Conservation (phyloP, 2,113 vertebrate species). For the Crypturellus undulatus region DNA sequence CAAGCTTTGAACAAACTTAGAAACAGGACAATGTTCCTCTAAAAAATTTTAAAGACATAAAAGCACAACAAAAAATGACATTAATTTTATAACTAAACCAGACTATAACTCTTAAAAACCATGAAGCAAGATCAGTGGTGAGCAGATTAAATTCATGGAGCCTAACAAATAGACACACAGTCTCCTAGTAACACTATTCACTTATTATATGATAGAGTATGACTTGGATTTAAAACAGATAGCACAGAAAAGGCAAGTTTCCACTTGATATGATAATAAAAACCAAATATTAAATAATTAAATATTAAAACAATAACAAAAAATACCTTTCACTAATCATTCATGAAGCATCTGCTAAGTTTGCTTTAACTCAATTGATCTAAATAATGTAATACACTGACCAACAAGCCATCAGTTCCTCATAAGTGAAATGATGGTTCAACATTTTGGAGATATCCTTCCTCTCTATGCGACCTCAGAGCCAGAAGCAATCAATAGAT, state of each 20-base stretch:
- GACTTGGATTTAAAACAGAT: not conserved
- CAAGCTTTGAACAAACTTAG: not conserved
- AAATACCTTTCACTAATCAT: not conserved
- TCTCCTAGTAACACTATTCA: not conserved
- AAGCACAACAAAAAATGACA: rapidly evolving
- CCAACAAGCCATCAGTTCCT: not conserved
- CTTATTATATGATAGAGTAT: not conserved
- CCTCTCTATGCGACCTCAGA: not conserved
- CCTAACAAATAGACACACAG: not conserved
- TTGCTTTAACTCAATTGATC: not conserved
- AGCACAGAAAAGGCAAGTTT: not conserved
- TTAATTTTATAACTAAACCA: not conserved
- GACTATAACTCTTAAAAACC: not conserved
- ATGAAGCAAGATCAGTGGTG: not conserved
- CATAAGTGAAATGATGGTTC: not conserved
- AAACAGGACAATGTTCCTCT: not conserved
- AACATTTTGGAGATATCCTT: not conserved
- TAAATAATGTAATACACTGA: not conserved
- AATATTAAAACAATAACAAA: not conserved
- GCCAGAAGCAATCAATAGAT: not conserved
- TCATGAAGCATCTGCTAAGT: not conserved
- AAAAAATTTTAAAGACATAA: not conserved
- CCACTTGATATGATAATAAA: not conserved
- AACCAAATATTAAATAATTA: not conserved
- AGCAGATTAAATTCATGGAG: not conserved